Evolutionary conservation across 2,888 invertebrate genomes (phyloP), one percentile per base, ranked within the genome.

Genomic region (Acanthoscelides obtectus): DNA sequence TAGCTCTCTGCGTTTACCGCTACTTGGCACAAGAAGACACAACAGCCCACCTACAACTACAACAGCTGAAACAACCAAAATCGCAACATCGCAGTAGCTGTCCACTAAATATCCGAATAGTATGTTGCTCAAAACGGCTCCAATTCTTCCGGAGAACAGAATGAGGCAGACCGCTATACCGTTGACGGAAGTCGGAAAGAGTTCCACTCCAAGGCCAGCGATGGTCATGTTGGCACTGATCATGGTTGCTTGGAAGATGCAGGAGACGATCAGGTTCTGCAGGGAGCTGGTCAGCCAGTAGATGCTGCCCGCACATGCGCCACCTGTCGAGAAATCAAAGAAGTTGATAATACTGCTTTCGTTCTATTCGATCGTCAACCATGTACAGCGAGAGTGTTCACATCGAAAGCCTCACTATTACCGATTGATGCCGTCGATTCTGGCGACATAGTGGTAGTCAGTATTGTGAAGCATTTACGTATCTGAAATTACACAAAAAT

Each of bases 161-260:
- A 89, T 88, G 83, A 90, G 87, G 76, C 90, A 91, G 0, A 92
- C 87, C 0, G 91, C 91, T 65, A 91, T 86, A 0, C 89, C 91
- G 78, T 90, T 90, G 0, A 85, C 81, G 6, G 74, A 76, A 0
- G 85, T 85, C 0, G 86, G 86, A 76, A 84, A 85, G 21, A 84
- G 74, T 70, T 84, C 84, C 20, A 85, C 83, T 5, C 80, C 81
- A 17, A 85, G 81, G 71, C 83, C 82, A 8, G 84, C 83, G 8
- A 85, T 78, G 22, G 83, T 81, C 79, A 84, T 86, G 79, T 89
- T 87, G 0, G 87, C 88, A 63, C 86, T 84, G 73, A 88, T 84
- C 81, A 88, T 86, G 27, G 84, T 81, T 2, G 87, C 78, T 75
- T 88, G 88, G 78, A 88, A 89, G 63, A 88, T 75, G 72, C 87